Percentiles rank a stretch among this genome's conserved stretches.
Conservation (phyloP, 2,113 vertebrate genomes). For the Ardeotis arabs region DNA sequence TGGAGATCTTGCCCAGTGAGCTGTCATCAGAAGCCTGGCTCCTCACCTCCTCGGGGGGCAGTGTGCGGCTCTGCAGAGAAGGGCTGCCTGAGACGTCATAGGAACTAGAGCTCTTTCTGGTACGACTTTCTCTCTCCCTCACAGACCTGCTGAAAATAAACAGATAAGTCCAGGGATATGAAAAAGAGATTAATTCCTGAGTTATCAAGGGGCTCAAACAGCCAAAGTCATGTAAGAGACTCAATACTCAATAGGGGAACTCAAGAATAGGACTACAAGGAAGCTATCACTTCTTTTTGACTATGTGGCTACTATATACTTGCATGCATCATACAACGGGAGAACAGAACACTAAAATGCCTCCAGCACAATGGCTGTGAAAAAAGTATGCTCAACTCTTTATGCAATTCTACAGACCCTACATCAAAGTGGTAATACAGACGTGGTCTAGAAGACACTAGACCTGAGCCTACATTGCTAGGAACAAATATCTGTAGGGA, state of each 20-base stretch:
- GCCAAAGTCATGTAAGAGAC: not conserved
- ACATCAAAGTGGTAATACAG: not conserved
- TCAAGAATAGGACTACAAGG: not conserved
- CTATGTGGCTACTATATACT: not conserved
- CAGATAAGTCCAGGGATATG: not conserved
- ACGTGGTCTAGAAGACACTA: not conserved
- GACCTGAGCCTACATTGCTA: not conserved
- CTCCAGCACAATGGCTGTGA: not conserved
- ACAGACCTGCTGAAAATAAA: constrained; percentile 70
- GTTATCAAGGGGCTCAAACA: not conserved
- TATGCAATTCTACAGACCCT: not conserved
- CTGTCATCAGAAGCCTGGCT: constrained; percentile 96
- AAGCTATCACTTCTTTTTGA: not conserved
- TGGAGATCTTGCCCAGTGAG: constrained; percentile 88
- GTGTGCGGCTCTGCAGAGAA: constrained; percentile 76
- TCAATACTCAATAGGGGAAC: not conserved
- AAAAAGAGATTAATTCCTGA: not conserved
- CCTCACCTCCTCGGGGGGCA: constrained; percentile 86
- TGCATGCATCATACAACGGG: not conserved
- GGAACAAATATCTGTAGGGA: not conserved
- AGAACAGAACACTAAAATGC: not conserved
- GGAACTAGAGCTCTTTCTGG: constrained; percentile 90
- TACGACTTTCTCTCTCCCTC: constrained; percentile 80
- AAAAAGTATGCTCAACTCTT: not conserved
- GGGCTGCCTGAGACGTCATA: constrained; percentile 82